Evolutionary conservation across 2,113 vertebrate species (phyloP), one percentile per base, ranked within the genome.

Genomic region (Eleginops maclovinus): DNA sequence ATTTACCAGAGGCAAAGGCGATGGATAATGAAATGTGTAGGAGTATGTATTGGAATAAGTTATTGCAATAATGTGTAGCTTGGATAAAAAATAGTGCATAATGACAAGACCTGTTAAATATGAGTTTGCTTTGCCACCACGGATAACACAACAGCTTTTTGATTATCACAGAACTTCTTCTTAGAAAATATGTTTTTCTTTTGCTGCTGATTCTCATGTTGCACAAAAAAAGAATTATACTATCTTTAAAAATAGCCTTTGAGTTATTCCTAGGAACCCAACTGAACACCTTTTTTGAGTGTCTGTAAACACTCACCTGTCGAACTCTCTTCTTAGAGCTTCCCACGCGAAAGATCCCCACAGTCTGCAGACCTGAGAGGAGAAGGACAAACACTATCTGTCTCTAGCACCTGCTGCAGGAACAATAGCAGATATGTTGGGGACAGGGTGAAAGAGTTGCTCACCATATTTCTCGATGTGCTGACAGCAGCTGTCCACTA

Each of bases 301-400:
- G 31, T 36, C 31, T 36, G 31, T 36, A 36, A 36, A 36, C 22
- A 43, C 81, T 64, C 65, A 99, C 98, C 96, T 99, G 98, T 93
- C 97, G 94, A 69, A 99, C 98, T 96, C 98, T 96, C 90, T 99
- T 99, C 95, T 99, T 99, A 75, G 98, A 99, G 91, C 98, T 99
- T 88, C 98, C 98, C 81, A 99, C 98, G 92, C 98, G 93, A 87
- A 99, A 99, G 92, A 99, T 99, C 65, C 98, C 98, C 56, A 99
- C 98, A 28, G 98, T 99, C 89, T 98, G 97, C 84, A 99, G 94
- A 92, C 97, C 98, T 99, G 91, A 21, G 89, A 0, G 22, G 14
- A 78, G 10, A 63, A 47, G 0, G 16, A 43, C 60, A 16, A 14
- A 1, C 51, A 24, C 2, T 9, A 58, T 44, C 21, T 58, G 65